Evolutionary conservation across 2,888 invertebrate species (phyloP), one percentile per base, ranked within the genome.

Genomic region (Drosophila paramelanica): DNA sequence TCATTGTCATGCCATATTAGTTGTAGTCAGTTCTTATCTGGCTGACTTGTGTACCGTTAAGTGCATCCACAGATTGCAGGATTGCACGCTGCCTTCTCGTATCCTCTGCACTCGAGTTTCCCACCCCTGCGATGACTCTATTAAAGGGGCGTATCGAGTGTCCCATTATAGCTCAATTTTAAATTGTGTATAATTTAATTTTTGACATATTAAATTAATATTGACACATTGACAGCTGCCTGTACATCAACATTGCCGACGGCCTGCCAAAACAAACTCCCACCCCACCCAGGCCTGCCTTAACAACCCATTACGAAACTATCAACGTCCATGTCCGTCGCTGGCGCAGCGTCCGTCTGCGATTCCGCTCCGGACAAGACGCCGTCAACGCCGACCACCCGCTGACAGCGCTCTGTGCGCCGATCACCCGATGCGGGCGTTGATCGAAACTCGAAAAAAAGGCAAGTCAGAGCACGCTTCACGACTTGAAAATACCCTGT

Each of bases 161-260:
- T 55, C 62, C 67, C 65, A 70, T 81, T 81, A 83, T 69, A 77
- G 45, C 77, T 83, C 87, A 84, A 87, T 84, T 87, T 60, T 45
- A 77, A 84, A 87, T 83, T 83, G 84, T 72, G 70, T 77, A 77
- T 72, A 81, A 79, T 83, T 83, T 75, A 47, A 80, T 71, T 79
- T 88, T 75, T 77, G 85, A 84, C 78, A 77, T 82, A 88, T 87
- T 87, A 82, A 88, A 87, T 87, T 88, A 87, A 87, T 87, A 87
- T 87, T 87, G 86, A 87, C 86, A 87, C 86, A 88, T 87, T 87
- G 86, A 87, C 86, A 87, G 86, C 82, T 76, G 82, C 77, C 69
- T 64, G 69, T 53, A 56, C 55, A 43, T 67, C 74, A 75, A 64
- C 51, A 51, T 57, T 36, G 49, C 55, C 65, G 73, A 77, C 60